Conservation (phyloP, 2,113 vertebrate genomes). For the Sialia sialis region DNA sequence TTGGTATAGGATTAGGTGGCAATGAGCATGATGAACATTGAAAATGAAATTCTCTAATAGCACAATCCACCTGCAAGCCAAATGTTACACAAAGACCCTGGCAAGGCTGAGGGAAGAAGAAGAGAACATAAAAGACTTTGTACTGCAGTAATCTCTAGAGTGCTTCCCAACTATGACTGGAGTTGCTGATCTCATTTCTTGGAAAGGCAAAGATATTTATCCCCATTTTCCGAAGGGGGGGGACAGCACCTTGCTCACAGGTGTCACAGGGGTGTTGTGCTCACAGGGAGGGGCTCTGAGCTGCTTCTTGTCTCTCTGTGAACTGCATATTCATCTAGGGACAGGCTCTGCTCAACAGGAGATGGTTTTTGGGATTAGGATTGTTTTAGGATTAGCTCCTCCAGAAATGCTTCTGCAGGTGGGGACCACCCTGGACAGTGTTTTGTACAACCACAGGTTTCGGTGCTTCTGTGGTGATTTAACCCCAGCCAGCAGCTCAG, state of each 20-base stretch:
- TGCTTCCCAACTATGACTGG: background rate
- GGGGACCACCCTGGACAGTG: background rate
- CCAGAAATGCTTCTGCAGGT: background rate
- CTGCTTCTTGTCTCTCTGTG: background rate
- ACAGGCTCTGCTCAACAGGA: background rate
- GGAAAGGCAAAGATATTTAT: background rate
- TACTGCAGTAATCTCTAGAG: background rate
- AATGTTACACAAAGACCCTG: conserved; percentile 31
- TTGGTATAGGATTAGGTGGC: background rate
- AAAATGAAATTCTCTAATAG: conserved; percentile 42
- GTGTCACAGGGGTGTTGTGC: background rate
- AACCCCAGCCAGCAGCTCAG: background rate
- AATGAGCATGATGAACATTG: background rate
- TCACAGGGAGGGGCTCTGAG: background rate
- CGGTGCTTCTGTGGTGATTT: background rate
- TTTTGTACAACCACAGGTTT: background rate
- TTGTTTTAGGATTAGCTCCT: background rate
- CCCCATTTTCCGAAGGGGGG: background rate
- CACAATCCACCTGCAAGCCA: conserved; percentile 28
- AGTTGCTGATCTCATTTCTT: conserved; percentile 1
- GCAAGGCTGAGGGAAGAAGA: conserved; percentile 7
- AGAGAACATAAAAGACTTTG: background rate
- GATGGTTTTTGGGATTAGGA: background rate
- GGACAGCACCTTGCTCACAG: background rate
- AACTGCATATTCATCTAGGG: background rate